Base-by-base conservation (phyloP, 1,140 invertebrate genomes). In the Sycophaga agraensis region DNA sequence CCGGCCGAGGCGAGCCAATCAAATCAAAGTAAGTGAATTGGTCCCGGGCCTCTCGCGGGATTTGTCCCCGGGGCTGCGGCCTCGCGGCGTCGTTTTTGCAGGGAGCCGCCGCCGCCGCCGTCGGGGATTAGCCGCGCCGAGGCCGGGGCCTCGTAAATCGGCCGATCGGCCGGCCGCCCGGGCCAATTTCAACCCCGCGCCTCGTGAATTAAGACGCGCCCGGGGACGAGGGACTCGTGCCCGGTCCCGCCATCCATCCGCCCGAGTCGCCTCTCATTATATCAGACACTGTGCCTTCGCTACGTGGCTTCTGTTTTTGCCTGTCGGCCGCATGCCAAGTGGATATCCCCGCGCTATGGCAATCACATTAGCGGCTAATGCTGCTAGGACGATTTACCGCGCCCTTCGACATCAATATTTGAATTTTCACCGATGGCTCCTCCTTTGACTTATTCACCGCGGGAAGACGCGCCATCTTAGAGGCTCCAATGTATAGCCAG, bases 11-110 rank as follows among this genome's bases (percentile, higher is more conserved):
- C 59, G 67, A 68, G 57, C 74, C 75, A 79, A 78, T 79, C 78
- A 77, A 80, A 80, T 80, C 75, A 79, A 76, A 76, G 74, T 78
- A 79, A 80, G 77, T 80, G 74, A 78, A 78, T 77, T 78, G 73
- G 64, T 58, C 37, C n/a, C n/a, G n/a, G n/a, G 16, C 58, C 50
- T 67, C 65, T 43, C 54, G 46, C 50, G 65, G 63, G 49, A 67
- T 64, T 62, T 50, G 43, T 5, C 24, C 62, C 50, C 35, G 63
- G 60, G 62, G 66, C 68, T 64, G 21, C 40, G 39, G 35, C 37
- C 22, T n/a, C n/a, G n/a, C n/a, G n/a, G n/a, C n/a, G n/a, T n/a
- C n/a, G n/a, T n/a, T n/a, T n/a, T n/a, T n/a, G n/a, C n/a, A n/a
- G n/a, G n/a, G n/a, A n/a, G n/a, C 7, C 42, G 4, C n/a, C 5